Evolutionary conservation across 2,888 invertebrate species (phyloP).

Genomic region (Xanthia togata): DNA sequence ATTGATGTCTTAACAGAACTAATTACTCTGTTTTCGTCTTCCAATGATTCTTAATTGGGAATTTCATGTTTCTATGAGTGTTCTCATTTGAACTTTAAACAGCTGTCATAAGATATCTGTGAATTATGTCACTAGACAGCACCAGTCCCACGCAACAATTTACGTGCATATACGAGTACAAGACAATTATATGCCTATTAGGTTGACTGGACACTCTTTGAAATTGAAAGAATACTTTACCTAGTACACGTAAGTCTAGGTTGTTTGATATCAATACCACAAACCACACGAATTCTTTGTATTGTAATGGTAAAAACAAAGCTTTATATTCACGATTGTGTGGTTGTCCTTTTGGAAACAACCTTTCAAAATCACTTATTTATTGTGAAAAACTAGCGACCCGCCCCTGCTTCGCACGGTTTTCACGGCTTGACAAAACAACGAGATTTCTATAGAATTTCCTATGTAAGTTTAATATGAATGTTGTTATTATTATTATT

Average conservation of each 20-base stretch:
- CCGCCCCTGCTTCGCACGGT: no score
- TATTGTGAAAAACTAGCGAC: neutral
- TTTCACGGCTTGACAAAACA: no score
- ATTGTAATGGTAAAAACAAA: neutral
- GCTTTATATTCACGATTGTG: neutral
- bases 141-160: conserved; percentile 18
- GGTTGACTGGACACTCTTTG: conserved; percentile 15
- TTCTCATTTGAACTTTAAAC: neutral
- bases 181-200: conserved; percentile 14
- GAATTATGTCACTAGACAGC: conserved; percentile 19
- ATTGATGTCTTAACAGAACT: neutral
- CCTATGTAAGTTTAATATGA: no score
- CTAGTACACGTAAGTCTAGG: conserved; percentile 10
- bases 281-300: neutral
- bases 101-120: neutral
- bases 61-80: neutral
- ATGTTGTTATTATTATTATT: no score
- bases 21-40: neutral
- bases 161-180: neutral
- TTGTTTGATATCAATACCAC: neutral
- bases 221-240: conserved; percentile 20
- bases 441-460: no score
- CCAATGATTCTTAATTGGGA: neutral
- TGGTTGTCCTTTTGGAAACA: neutral
- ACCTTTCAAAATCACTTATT: neutral